Evolutionary conservation across 2,888 invertebrate species (phyloP).

Genomic region (Euphydryas editha): DNA sequence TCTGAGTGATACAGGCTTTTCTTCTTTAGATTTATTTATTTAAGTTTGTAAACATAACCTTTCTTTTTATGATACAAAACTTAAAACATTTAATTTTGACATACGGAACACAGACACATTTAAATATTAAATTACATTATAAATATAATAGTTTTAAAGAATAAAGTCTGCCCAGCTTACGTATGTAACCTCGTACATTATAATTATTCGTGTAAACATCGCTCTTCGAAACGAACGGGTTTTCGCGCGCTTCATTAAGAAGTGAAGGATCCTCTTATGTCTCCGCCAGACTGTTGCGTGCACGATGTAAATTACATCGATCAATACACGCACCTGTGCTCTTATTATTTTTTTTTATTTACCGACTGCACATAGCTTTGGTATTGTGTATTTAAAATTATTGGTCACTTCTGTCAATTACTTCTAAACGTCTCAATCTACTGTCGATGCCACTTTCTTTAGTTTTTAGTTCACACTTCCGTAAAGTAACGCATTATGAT

Average conservation of each 20-base stretch:
- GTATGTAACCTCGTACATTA: background rate
- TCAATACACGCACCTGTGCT: conserved; percentile 2
- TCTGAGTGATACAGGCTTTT: too few species aligned
- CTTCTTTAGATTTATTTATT: too few species aligned
- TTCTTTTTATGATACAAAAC: too few species aligned
- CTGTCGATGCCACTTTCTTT: too few species aligned
- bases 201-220: conserved; percentile 2
- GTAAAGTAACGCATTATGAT: too few species aligned
- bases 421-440: too few species aligned
- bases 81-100: too few species aligned
- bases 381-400: background rate
- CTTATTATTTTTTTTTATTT: background rate
- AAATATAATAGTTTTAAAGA: background rate
- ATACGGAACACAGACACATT: too few species aligned
- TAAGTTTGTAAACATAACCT: too few species aligned
- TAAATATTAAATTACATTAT: too few species aligned
- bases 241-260: conserved; percentile 35
- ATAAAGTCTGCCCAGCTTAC: background rate
- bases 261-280: conserved; percentile 18
- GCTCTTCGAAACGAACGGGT: conserved; percentile 12
- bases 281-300: conserved; percentile 31
- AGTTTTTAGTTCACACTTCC: too few species aligned
- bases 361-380: background rate
- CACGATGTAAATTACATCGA: conserved; percentile 12
- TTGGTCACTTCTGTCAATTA: background rate